Evolutionary conservation across 2,113 vertebrate species (phyloP).

Genomic region (Himantopus leucocephalus): DNA sequence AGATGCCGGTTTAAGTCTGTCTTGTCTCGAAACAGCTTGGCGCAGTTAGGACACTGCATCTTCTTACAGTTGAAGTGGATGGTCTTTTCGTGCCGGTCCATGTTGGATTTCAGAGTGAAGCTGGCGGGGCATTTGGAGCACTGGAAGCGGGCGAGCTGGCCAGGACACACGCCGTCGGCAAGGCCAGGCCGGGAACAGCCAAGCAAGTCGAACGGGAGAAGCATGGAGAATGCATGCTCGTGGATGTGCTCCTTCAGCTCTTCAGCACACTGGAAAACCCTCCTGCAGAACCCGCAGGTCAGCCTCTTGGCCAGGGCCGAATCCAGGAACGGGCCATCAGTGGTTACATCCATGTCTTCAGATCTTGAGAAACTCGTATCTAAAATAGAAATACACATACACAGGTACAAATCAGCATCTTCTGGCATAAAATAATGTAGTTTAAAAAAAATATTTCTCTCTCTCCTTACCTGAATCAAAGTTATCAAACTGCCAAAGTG

Average conservation of each 20-base stretch:
- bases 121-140: constrained; percentile 81
- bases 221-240: constrained; percentile 69
- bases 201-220: constrained; percentile 69
- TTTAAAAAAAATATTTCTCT: background rate
- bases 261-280: constrained; percentile 75
- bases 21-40: constrained; percentile 77
- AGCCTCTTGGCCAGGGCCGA: constrained; percentile 60
- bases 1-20: constrained; percentile 78
- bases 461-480: constrained; percentile 41
- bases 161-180: background rate
- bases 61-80: constrained; percentile 82
- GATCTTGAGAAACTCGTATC: background rate
- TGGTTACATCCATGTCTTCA: background rate
- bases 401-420: background rate
- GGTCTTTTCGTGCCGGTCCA: constrained; percentile 81
- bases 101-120: constrained; percentile 84
- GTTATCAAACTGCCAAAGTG: constrained; percentile 43
- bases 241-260: constrained; percentile 79
- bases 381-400: background rate
- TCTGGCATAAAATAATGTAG: accelerated
- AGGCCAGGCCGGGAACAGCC: background rate
- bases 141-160: constrained; percentile 71
- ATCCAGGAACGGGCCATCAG: constrained; percentile 53
- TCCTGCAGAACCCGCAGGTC: constrained; percentile 81
- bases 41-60: constrained; percentile 77